Base-by-base conservation (phyloP, 2,888 invertebrate species). In the Desoria tigrina region DNA sequence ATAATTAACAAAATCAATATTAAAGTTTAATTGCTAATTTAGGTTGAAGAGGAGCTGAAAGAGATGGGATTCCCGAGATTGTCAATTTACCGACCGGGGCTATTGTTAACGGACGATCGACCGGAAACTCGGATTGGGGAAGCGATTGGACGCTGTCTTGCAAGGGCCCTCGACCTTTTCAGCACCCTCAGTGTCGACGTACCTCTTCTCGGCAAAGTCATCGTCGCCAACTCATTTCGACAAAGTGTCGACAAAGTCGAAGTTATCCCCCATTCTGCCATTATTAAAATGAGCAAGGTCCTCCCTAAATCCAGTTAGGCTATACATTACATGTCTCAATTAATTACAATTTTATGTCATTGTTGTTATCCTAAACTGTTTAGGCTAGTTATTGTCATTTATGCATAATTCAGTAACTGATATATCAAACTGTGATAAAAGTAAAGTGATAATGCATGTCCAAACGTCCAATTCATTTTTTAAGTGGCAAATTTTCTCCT, bases 181-280 rank as follows among this genome's bases (percentile, higher is more conserved):
- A 66, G 75, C 26, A 72, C 72, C 63, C 63, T 76, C n/a, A 77
- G 77, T 65, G 65, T 78, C 14, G 74, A 73, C 6, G 74, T 73
- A 1, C 72, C 75, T 18, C 50, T 73, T 14, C 68, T 78, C 16
- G 78, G 77, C 1, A 72, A 72, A 55, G 77, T 75, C 14, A 78
- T 78, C 73, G 71, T 77, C 7, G 66, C 71, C 11, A 76, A 77
- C 57, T 66, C 73, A 27, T 73, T 77, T 50, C 50, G 68, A 55
- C 61, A 61, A 1, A 49, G 50, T 16, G 32, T 63, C 3, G 26
- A 50, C 11, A 60, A 58, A 3, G 63, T 66, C 7, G 72, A 76
- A 49, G 62, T 74, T 2, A 9, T 74, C 9, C 65, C 60, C 14
- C 69, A 76, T 26, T 26, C 59, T 9, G 64, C 65, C 23, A 61